Base-by-base conservation (phyloP, 2,888 invertebrate species). In the Drosophila rellima region DNA sequence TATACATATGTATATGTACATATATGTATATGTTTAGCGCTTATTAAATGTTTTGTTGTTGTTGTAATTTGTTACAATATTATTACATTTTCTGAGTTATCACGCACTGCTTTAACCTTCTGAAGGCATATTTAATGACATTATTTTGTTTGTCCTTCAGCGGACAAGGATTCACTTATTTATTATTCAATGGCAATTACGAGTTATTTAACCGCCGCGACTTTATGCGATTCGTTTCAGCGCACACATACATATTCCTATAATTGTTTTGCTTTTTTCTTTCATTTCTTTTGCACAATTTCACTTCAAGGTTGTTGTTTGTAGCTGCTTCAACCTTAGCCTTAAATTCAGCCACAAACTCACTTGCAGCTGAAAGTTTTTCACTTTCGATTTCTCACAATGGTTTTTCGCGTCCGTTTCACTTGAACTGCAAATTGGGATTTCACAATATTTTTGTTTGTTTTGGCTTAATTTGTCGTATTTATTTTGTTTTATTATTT, bases 241-340 rank as follows among this genome's bases (percentile, higher is more conserved):
- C 50, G 31, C 50, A 56, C 40, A 35, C 33, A 42, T 44, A 39
- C 55, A 68, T 50, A 31, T 55, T 55, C 8, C 13, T 26, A n/a
- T 52, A 42, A 33, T 50, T 68, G 35, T 40, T 50, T 52, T 47
- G 52, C 39, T 23, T 50, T 52, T 52, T 45, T 29, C 51, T 20
- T 31, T 15, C 35, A 47, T 47, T 52, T 48, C 33, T 37, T 40
- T 67, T 48, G 63, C 66, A 69, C 63, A 76, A 57, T 72, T 72
- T 66, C 37, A 50, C 78, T 50, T 54, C 83, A 84, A 84, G 83
- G 89, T 74, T 86, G 87, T 63, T 75, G 55, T 63, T 74, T 82
- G 7, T 31, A 73, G 45, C 61, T 50, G 63, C 18, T 68, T 47
- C 60, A 87, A 66, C 67, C 77, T 76, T 79, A 59, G 76, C 79